Conservation (phyloP, 2,888 invertebrate genomes). For the Ditula angustiorana region DNA sequence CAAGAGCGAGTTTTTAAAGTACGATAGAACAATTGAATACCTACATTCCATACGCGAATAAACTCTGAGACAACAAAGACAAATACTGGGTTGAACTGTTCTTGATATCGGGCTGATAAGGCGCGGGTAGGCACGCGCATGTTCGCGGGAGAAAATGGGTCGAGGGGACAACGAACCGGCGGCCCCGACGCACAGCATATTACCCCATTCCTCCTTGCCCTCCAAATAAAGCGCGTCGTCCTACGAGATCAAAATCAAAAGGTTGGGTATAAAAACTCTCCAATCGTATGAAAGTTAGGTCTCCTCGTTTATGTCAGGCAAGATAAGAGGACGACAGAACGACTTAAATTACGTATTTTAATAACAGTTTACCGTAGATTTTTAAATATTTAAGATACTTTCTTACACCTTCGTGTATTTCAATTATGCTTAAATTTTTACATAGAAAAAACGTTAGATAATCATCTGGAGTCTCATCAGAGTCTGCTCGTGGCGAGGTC, state of each 20-base stretch:
- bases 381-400: too few species aligned
- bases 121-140: slow-evolving; percentile 78
- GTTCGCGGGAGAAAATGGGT: slow-evolving; percentile 71
- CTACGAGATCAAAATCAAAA: not conserved
- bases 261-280: not conserved
- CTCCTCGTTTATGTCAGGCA: too few species aligned
- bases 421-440: too few species aligned
- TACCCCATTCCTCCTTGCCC: slow-evolving; percentile 56
- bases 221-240: not conserved
- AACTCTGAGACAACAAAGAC: slow-evolving; percentile 34
- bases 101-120: slow-evolving; percentile 71
- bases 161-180: slow-evolving; percentile 79
- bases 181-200: slow-evolving; percentile 68
- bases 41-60: slow-evolving; percentile 11
- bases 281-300: too few species aligned
- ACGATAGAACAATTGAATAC: not conserved
- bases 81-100: slow-evolving; percentile 63
- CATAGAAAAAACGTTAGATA: too few species aligned
- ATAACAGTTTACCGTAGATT: too few species aligned
- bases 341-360: too few species aligned
- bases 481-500: too few species aligned
- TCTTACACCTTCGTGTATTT: too few species aligned
- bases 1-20: too few species aligned
- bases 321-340: too few species aligned
- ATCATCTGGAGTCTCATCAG: too few species aligned